Evolutionary conservation across 1,140 invertebrate genomes (phyloP), one percentile per base, ranked within the genome.

Genomic region (Orussus abietinus): DNA sequence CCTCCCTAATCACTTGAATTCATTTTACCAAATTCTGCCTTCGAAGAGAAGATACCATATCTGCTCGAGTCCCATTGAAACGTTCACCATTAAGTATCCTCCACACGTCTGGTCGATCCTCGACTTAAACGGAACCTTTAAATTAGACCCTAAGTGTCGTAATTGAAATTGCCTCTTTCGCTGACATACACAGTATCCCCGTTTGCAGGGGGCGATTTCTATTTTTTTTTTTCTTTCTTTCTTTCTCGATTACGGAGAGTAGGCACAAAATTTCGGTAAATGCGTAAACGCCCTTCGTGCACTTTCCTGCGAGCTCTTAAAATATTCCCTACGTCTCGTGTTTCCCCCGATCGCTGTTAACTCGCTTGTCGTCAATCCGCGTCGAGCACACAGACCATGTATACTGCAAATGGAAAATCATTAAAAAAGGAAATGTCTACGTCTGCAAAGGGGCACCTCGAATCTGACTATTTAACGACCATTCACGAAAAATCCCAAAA

Each of bases 211-310:
- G n/a, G n/a, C n/a, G 9, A 33, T 9, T 33, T 33, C 11, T n/a
- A 25, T 25, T 6, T 11, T 33, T 33, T 14, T 5, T 14, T 2
- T 14, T 11, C 10, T 33, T 4, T n/a, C 14, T 2, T 33, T 33
- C n/a, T 14, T 11, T 33, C 15, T 11, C 9, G 15, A 9, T 33
- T 11, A 10, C 15, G 31, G 14, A 14, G 15, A 33, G 15, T 33
- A 33, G 31, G 31, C 31, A 33, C 31, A 14, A 33, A n/a, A 33
- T 33, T 33, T 10, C 14, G 31, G 31, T 33, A 33, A 33, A 33
- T 33, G 31, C 31, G 11, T 33, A 14, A 10, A 33, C 10, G n/a
- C n/a, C n/a, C n/a, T 14, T n/a, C 2, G 15, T 33, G 31, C 31
- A 33, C 10, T 14, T n/a, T 25, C 22, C 6, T 25, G 22, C n/a